Conservation (phyloP, 2,113 vertebrate species). For the Gallinago undulata region DNA sequence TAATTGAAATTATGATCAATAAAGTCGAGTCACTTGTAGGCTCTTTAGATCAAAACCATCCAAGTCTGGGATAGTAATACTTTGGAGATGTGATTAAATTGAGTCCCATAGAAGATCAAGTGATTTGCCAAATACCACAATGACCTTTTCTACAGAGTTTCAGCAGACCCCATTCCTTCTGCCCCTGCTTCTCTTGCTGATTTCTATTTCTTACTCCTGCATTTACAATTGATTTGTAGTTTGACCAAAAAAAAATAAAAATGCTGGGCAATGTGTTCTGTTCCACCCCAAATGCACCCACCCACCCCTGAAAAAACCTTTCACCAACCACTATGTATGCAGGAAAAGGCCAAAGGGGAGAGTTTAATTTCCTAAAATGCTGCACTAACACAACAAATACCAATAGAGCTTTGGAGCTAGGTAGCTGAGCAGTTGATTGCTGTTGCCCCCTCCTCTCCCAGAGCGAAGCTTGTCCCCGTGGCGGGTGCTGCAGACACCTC, state of each 20-base stretch:
- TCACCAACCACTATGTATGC: not conserved
- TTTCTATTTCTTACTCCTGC: not conserved
- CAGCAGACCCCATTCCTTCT: not conserved
- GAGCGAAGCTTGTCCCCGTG: not conserved
- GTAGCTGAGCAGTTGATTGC: accelerated
- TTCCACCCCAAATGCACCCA: not conserved
- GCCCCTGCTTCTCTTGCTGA: not conserved
- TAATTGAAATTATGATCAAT: not conserved
- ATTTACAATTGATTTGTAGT: not conserved
- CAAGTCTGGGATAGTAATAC: not conserved
- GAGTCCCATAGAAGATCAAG: not conserved
- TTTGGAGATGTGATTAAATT: not conserved
- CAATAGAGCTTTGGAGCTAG: not conserved
- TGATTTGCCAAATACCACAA: not conserved
- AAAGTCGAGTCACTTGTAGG: not conserved
- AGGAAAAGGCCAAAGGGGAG: not conserved
- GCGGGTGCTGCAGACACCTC: not conserved
- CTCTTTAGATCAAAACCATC: not conserved
- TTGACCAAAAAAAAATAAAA: not conserved
- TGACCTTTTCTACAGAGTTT: not conserved
- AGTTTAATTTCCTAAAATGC: not conserved
- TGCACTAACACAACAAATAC: not conserved
- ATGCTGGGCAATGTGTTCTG: not conserved
- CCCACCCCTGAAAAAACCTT: not conserved
- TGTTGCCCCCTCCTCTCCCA: not conserved